phyloP scores from a whole-genome alignment of 2,113 vertebrate genomes.

The Gnathonemus echidnorhynchus region DNA sequence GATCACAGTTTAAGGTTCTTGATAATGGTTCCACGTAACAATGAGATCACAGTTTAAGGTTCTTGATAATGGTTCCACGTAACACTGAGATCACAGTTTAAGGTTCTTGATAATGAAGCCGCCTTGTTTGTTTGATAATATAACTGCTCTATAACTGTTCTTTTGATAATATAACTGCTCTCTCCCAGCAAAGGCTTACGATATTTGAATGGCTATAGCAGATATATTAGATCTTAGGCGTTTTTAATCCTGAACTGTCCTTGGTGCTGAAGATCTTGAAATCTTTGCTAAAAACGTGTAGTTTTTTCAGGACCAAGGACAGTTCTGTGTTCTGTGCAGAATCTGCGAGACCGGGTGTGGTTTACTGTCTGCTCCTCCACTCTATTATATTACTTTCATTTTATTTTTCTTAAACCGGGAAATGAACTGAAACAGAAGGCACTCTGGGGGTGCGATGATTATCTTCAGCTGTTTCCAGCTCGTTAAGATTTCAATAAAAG shows the following conservation, averaged over 20 bases:
- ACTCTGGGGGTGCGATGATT: not conserved
- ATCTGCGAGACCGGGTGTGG: not conserved
- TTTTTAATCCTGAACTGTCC: not conserved
- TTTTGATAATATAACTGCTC: not conserved
- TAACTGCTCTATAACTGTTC: not conserved
- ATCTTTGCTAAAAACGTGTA: not conserved
- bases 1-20: not conserved
- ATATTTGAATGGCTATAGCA: not conserved
- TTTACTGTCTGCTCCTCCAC: not conserved
- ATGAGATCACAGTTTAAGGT: not conserved
- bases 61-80: too few species aligned
- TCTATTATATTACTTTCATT: not conserved
- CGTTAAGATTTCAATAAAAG: conserved; percentile 9
- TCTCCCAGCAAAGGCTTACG: not conserved
- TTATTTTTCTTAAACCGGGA: not conserved
- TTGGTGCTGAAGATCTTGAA: not conserved
- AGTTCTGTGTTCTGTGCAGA: not conserved
- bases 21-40: not conserved
- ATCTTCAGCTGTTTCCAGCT: not conserved
- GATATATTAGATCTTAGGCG: not conserved
- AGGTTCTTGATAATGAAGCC: not conserved
- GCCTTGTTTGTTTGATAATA: not conserved
- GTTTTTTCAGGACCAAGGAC: not conserved
- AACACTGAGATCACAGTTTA: not conserved
- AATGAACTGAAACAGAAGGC: conserved; percentile 4